phyloP scores from a whole-genome alignment of 2,888 invertebrate genomes.

The Erannis defoliaria region DNA sequence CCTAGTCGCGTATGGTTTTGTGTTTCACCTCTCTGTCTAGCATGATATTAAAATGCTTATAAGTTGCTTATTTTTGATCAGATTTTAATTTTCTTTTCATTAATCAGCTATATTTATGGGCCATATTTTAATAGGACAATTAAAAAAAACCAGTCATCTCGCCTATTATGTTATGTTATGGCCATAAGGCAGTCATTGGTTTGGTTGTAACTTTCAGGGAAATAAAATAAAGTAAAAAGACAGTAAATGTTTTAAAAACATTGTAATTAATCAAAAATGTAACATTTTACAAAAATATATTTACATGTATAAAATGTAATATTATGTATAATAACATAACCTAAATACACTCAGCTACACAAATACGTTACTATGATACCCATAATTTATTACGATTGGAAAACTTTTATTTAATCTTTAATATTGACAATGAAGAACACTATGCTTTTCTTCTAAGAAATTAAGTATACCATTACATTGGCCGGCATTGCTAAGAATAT shows the following conservation, averaged over 20 bases:
- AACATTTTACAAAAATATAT: constrained; percentile 87
- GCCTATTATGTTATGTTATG: background rate
- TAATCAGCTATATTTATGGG: background rate
- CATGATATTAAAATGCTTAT: too few relatives aligned
- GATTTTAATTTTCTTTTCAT: too few relatives aligned
- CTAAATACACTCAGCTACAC: constrained; percentile 39
- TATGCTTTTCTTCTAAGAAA: background rate
- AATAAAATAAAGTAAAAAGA: constrained; percentile 41
- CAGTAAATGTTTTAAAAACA: constrained; percentile 74
- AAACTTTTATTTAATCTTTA: background rate
- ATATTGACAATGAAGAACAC: too few relatives aligned
- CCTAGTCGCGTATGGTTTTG: too few relatives aligned
- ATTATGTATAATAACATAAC: constrained; percentile 41
- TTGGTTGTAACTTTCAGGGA: background rate
- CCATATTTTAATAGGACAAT: too few relatives aligned
- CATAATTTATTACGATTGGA: constrained; percentile 26
- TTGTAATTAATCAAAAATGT: constrained; percentile 82
- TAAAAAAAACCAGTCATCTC: too few relatives aligned
- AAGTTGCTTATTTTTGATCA: too few relatives aligned
- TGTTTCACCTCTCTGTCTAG: too few relatives aligned
- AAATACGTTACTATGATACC: constrained; percentile 17
- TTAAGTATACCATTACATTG: background rate
- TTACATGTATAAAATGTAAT: constrained; percentile 63
- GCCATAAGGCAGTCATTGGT: too few relatives aligned
- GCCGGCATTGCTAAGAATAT: too few relatives aligned